Conservation (phyloP, 2,797 vertebrate species). For the Cyclopterus lumpus region DNA sequence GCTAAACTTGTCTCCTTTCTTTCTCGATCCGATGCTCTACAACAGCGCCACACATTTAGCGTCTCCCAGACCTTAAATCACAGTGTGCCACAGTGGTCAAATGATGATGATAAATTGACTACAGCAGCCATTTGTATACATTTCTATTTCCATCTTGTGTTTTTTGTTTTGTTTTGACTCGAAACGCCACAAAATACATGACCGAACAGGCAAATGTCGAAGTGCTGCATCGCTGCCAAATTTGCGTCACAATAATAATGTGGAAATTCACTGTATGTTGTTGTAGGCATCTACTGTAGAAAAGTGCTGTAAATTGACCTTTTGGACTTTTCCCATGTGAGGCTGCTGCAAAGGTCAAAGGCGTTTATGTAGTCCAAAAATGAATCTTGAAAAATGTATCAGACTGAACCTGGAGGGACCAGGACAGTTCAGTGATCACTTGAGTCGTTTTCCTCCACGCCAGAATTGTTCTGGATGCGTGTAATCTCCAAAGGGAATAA, state of each 20-base stretch:
- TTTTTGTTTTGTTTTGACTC: slow-evolving; percentile 3
- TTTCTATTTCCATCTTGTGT: slow-evolving; percentile 35
- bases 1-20: background rate
- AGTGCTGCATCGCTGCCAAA: slow-evolving; percentile 4
- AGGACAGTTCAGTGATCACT: slow-evolving; percentile 25
- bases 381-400: slow-evolving; percentile 29
- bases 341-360: slow-evolving; percentile 32
- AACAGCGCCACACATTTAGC: slow-evolving; percentile 10
- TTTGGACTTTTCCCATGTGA: slow-evolving; percentile 25
- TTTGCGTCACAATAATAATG: slow-evolving; percentile 35
- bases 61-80: slow-evolving; percentile 34
- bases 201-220: slow-evolving; percentile 19
- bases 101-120: slow-evolving; percentile 29
- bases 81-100: slow-evolving; percentile 23
- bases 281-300: background rate
- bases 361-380: slow-evolving; percentile 24
- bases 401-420: slow-evolving; percentile 12
- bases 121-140: slow-evolving; percentile 40
- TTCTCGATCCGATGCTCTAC: slow-evolving; percentile 4
- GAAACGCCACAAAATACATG: slow-evolving; percentile 15
- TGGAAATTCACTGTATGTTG: background rate
- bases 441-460: slow-evolving; percentile 42
- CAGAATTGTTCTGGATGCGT: slow-evolving; percentile 63
- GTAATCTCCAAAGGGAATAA: slow-evolving; percentile 74
- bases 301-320: slow-evolving; percentile 15